phyloP scores from a whole-genome alignment of 2,113 vertebrate species.

The Castor canadensis region DNA sequence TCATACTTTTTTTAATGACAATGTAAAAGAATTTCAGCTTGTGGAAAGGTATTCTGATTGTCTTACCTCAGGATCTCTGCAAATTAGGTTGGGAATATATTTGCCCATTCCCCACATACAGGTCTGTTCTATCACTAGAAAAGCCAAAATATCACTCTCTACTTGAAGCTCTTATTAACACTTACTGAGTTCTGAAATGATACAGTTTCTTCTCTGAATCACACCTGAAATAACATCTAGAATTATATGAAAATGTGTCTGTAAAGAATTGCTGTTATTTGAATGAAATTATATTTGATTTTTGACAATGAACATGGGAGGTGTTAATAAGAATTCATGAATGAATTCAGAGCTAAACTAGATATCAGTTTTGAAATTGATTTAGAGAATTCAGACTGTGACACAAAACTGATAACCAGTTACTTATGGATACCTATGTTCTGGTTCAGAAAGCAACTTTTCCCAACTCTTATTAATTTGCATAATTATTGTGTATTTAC shows the following conservation, averaged over 20 bases:
- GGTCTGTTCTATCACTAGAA: neutral
- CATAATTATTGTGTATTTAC: neutral
- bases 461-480: neutral
- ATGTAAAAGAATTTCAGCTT: neutral
- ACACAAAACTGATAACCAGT: neutral
- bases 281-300: neutral
- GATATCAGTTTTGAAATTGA: neutral
- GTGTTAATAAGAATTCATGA: neutral
- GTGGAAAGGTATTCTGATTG: neutral
- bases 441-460: neutral
- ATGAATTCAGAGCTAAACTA: neutral
- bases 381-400: neutral
- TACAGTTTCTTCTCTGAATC: conserved; percentile 40
- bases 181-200: conserved; percentile 23
- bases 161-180: neutral
- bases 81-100: conserved; percentile 30
- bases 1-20: neutral
- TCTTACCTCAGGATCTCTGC: neutral
- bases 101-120: neutral
- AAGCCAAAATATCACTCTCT: neutral
- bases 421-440: neutral
- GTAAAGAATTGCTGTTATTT: neutral
- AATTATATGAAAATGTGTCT: neutral
- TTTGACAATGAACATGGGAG: neutral
- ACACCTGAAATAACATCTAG: conserved; percentile 8